Conservation (phyloP, 2,113 vertebrate genomes). For the Podarcis cretensis region DNA sequence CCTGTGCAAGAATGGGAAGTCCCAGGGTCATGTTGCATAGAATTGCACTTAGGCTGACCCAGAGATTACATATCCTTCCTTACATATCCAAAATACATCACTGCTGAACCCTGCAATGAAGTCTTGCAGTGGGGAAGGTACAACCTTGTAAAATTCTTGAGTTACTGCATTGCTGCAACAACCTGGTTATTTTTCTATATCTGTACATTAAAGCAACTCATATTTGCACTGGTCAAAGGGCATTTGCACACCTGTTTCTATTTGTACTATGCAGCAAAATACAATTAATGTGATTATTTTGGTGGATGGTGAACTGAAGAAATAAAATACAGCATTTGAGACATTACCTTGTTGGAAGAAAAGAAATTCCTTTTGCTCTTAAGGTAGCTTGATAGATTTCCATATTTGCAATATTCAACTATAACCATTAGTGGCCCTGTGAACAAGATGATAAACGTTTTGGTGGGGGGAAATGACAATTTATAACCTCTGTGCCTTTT, state of each 20-base stretch:
- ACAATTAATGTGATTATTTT: neutral
- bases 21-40: too few species aligned
- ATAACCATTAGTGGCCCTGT: conserved; percentile 96
- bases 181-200: neutral
- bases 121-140: too few species aligned
- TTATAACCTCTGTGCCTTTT: rapidly evolving
- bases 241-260: neutral
- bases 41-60: too few species aligned
- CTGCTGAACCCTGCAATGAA: too few species aligned
- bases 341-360: conserved; percentile 82
- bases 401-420: conserved; percentile 93
- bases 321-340: neutral
- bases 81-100: too few species aligned
- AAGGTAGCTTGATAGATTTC: conserved; percentile 93
- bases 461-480: neutral
- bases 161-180: neutral
- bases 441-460: conserved; percentile 11
- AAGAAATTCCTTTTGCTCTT: conserved; percentile 91
- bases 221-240: neutral
- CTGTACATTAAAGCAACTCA: neutral
- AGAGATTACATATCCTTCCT: too few species aligned
- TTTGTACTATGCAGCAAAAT: neutral
- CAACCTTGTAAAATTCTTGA: too few species aligned
- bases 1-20: too few species aligned
- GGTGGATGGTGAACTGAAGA: conserved; percentile 39